Conservation (phyloP, 2,113 vertebrate species). For the Gambusia affinis region DNA sequence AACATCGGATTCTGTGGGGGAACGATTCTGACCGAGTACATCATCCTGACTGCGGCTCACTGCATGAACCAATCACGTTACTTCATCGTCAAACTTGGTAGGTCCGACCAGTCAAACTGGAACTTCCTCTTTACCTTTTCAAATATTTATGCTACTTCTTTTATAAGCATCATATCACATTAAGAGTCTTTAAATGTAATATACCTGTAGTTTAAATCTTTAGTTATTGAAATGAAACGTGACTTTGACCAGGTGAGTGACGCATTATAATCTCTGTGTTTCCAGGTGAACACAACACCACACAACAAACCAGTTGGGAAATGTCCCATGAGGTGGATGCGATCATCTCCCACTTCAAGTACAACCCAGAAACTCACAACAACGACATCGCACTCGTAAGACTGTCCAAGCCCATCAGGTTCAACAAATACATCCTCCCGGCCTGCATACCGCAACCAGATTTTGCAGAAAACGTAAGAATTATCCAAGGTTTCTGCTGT, state of each 20-base stretch:
- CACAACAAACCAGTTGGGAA: constrained; percentile 74
- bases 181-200: no score
- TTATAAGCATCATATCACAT: no score
- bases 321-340: constrained; percentile 68
- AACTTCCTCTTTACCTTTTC: background rate
- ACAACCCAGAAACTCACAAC: constrained; percentile 76
- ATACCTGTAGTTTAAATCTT: no score
- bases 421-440: constrained; percentile 82
- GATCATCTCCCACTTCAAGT: constrained; percentile 80
- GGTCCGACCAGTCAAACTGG: constrained; percentile 33
- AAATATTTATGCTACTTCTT: no score
- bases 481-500: background rate
- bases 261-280: background rate
- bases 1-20: constrained; percentile 88
- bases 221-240: no score
- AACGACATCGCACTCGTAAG: constrained; percentile 92
- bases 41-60: constrained; percentile 90
- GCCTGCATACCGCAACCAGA: constrained; percentile 87
- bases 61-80: constrained; percentile 85
- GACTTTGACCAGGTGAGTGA: no score
- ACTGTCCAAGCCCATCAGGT: constrained; percentile 81
- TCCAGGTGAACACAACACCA: constrained; percentile 86
- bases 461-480: constrained; percentile 84
- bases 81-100: constrained; percentile 87
- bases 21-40: constrained; percentile 85